phyloP scores from a whole-genome alignment of 1,140 invertebrate genomes.

The Drosophila ironensis region DNA sequence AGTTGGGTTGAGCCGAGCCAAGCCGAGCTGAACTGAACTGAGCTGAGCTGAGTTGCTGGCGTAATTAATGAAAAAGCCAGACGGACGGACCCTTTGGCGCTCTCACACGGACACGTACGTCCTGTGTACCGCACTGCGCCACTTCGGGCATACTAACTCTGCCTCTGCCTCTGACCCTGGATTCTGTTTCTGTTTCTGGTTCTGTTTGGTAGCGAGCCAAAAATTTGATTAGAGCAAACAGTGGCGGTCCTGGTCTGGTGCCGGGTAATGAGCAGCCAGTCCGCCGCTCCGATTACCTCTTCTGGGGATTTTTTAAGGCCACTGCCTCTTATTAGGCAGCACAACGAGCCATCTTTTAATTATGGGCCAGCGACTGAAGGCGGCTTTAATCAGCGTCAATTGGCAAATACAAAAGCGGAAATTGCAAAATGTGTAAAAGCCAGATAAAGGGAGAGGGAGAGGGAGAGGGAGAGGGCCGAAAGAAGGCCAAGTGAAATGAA shows the following conservation, averaged over 20 bases:
- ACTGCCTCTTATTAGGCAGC: conserved; percentile 49
- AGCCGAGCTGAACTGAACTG: conserved; percentile 16
- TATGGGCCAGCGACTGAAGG: conserved; percentile 64
- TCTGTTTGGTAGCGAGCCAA: conserved; percentile 36
- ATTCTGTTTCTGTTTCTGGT: not conserved
- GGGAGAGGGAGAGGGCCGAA: not conserved
- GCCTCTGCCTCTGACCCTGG: not conserved
- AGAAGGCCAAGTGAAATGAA: not conserved
- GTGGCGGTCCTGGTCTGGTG: too few relatives aligned
- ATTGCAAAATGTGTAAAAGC: conserved; percentile 53
- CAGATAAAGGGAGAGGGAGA: not conserved
- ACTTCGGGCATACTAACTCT: conserved; percentile 4
- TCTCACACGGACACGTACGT: not conserved
- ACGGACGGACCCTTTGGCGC: conserved; percentile 5
- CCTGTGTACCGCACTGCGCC: conserved; percentile 22
- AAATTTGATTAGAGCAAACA: conserved; percentile 56
- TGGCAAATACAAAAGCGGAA: conserved; percentile 75
- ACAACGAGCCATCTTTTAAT: conserved; percentile 60
- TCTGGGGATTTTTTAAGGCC: too few relatives aligned
- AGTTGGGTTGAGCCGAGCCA: conserved; percentile 7
- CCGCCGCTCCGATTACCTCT: conserved; percentile 30
- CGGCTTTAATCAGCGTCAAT: conserved; percentile 74
- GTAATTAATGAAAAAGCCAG: conserved; percentile 65
- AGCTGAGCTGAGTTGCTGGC: conserved; percentile 32
- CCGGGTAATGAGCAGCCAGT: not conserved